phyloP scores from a whole-genome alignment of 1,140 invertebrate species.

The Trypoxylus dichotomus region DNA sequence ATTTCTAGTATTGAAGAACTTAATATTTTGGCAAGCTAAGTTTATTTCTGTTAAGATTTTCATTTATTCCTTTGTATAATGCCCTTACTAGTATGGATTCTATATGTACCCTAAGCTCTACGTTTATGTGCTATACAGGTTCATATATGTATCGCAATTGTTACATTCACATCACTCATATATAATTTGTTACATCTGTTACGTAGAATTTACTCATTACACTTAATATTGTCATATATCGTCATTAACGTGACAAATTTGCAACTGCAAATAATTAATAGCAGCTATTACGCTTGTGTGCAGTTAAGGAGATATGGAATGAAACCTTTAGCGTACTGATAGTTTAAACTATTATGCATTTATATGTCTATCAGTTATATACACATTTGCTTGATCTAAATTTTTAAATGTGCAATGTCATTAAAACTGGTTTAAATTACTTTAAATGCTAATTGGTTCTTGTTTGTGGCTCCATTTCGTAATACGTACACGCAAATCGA shows the following conservation, averaged over 20 bases:
- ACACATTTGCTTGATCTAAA: slow-evolving; percentile 10
- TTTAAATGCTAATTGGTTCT: slow-evolving; percentile 3
- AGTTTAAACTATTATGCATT: background rate
- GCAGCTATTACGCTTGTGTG: background rate
- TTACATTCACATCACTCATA: background rate
- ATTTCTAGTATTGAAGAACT: no score
- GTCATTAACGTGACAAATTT: background rate
- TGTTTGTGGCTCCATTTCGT: background rate
- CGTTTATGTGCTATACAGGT: no score
- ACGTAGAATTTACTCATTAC: background rate
- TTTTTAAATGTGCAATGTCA: slow-evolving; percentile 2
- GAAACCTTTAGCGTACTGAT: background rate
- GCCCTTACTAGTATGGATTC: no score
- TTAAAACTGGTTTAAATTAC: slow-evolving; percentile 6
- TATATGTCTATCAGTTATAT: background rate
- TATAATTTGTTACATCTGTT: background rate
- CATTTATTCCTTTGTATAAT: no score
- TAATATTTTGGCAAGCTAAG: no score
- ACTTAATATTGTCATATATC: background rate
- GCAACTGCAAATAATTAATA: background rate
- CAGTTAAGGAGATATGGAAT: background rate
- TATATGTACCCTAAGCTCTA: no score
- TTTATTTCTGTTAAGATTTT: no score
- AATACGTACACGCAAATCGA: background rate
- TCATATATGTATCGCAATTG: background rate